Conservation (phyloP, 2,888 invertebrate species). For the Apoderus coryli region DNA sequence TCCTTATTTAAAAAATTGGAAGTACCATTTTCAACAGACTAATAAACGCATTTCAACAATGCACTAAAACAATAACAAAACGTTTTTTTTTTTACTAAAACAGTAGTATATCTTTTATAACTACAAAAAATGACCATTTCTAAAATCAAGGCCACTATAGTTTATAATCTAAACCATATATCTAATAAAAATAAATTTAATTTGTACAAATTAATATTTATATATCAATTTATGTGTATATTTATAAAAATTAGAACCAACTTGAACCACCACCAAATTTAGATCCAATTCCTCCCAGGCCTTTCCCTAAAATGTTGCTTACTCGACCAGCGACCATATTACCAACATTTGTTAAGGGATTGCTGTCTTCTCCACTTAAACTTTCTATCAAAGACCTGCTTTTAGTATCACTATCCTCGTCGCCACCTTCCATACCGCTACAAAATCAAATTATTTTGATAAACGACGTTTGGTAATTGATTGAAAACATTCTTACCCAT, state of each 20-base stretch:
- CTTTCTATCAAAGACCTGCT: constrained; percentile 44
- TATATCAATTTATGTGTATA: constrained; percentile 3
- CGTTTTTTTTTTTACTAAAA: too few relatives aligned
- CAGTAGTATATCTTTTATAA: too few relatives aligned
- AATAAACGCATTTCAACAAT: too few relatives aligned
- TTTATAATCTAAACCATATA: too few relatives aligned
- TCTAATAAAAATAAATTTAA: too few relatives aligned
- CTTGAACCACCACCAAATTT: constrained; percentile 74
- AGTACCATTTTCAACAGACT: too few relatives aligned
- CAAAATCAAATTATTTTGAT: constrained; percentile 9
- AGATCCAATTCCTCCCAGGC: constrained; percentile 78
- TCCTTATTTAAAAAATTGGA: too few relatives aligned
- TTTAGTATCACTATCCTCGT: constrained; percentile 44
- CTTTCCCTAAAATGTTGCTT: constrained; percentile 80
- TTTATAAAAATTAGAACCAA: constrained; percentile 52
- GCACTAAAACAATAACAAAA: too few relatives aligned
- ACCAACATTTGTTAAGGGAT: constrained; percentile 62
- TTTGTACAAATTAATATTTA: too few relatives aligned
- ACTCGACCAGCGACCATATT: constrained; percentile 78
- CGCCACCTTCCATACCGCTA: constrained; percentile 31
- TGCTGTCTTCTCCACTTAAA: constrained; percentile 56
- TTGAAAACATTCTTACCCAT: constrained; percentile 37
- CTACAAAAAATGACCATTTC: too few relatives aligned
- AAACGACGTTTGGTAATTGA: neutral
- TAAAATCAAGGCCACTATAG: neutral